Evolutionary conservation across 35 echinoderm and acorn worm species (phyloP), one percentile per base, ranked within the genome.

Genomic region (Apostichopus californicus): DNA sequence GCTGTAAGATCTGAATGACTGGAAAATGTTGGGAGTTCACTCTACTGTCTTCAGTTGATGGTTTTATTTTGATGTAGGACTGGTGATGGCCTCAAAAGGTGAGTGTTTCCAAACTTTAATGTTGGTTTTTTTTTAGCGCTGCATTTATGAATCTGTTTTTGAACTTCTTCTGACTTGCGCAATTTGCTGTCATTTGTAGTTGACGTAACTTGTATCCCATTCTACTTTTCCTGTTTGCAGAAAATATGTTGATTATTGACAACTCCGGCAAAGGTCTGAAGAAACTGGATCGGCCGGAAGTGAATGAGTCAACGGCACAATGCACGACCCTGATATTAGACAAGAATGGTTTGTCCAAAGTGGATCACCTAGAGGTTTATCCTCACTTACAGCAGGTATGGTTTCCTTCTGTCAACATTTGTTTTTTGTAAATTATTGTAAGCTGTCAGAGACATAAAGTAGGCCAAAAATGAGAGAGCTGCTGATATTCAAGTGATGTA

Each of bases 281-380:
- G 97, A 96, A 92, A 79, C 79, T 99, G 9, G 95, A 96, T 54
- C 60, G 87, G 26, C 57, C 93, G 56, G 55, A 81, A 55, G 72
- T 80, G 2, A 87, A 93, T 15, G 89, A 93, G 58, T 78, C 88
- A 8, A 91, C 89, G 28, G 68, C 79, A 12, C 90, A 93, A 13
- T 99, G 95, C 70, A 96, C 97, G 57, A 99, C 97, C 9, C 90
- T 99, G 3, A 99, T 99, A 52, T 58, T 99, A 54, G 97, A 99
- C 88, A 94, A 94, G 77, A 99, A 99, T 95, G 93, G 91, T 52
- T 73, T 99, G 13, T 94, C 95, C 58, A 96, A 94, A 78, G 95
- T 99, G 8, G 97, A 99, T 14, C 87, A 96, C 25, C 70, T 96
- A 57, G 95, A 99, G 72, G 82, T 83, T 22, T 99, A 93, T 79